Evolutionary conservation across 2,888 invertebrate species (phyloP).

Genomic region (Spodoptera littoralis): DNA sequence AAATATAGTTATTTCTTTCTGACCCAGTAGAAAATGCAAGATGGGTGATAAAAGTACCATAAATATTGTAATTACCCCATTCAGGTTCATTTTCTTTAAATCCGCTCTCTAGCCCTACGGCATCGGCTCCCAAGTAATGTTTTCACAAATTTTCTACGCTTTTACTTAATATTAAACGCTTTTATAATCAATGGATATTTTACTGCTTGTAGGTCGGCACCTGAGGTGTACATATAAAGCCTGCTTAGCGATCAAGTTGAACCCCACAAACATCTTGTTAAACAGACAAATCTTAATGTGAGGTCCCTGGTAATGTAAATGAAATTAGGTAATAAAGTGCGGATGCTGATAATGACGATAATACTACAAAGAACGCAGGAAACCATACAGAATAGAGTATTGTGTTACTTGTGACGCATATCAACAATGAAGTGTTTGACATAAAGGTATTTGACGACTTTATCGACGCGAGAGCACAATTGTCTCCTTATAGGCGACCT

Average conservation of each 20-base stretch:
- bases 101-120: constrained; percentile 22
- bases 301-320: no score
- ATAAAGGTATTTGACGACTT: constrained; percentile 15
- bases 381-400: constrained; percentile 5
- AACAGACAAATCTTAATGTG: no score
- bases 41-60: not conserved
- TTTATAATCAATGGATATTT: constrained; percentile 1
- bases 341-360: constrained; percentile 8
- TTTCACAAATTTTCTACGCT: constrained; percentile 32
- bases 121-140: constrained; percentile 12
- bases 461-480: constrained; percentile 37
- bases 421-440: constrained; percentile 39
- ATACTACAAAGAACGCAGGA: constrained; percentile 9
- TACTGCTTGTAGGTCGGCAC: no score
- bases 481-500: constrained; percentile 57
- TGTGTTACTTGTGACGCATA: constrained; percentile 20
- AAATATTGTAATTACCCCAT: not conserved
- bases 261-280: no score
- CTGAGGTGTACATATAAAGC: no score
- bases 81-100: constrained; percentile 4
- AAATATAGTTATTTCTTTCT: no score
- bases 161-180: constrained; percentile 10
- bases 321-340: not conserved
- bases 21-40: no score
- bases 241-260: no score